These are phyloP conservation scores for Pavo muticus DNA, from an alignment of 2,113 vertebrate genomes.

Conservation along the genomic window DNA sequence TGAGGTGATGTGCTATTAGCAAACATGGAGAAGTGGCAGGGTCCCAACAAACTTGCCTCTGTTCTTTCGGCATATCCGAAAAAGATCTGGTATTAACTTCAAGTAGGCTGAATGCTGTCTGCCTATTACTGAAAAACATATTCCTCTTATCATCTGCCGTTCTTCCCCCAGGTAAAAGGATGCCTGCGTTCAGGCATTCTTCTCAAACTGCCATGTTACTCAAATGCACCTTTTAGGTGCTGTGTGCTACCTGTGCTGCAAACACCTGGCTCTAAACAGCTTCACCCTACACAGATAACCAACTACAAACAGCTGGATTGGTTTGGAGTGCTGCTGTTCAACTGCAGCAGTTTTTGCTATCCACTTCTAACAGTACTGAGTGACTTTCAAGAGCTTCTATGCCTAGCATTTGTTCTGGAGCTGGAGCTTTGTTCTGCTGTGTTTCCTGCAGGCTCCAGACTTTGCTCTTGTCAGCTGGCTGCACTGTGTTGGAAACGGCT, in stretches of 20 bases:
- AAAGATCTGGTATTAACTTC: background rate
- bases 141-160: background rate
- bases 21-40: background rate
- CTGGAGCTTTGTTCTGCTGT: background rate
- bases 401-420: background rate
- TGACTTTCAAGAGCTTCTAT: background rate
- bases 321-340: background rate
- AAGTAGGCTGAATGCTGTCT: background rate
- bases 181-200: background rate
- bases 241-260: background rate
- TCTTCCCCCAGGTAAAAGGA: background rate
- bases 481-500: background rate
- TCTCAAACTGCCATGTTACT: background rate
- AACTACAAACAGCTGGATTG: background rate
- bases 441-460: background rate
- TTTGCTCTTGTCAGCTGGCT: background rate
- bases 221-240: background rate
- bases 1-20: background rate
- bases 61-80: background rate
- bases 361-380: background rate
- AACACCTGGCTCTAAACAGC: background rate
- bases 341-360: background rate
- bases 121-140: background rate
- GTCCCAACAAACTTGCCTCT: background rate
- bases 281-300: background rate